A percentile compares a stretch with the other conserved stretches of the same genome.
Conservation (phyloP, 2,888 invertebrate species). For the Epinotia nisella region DNA sequence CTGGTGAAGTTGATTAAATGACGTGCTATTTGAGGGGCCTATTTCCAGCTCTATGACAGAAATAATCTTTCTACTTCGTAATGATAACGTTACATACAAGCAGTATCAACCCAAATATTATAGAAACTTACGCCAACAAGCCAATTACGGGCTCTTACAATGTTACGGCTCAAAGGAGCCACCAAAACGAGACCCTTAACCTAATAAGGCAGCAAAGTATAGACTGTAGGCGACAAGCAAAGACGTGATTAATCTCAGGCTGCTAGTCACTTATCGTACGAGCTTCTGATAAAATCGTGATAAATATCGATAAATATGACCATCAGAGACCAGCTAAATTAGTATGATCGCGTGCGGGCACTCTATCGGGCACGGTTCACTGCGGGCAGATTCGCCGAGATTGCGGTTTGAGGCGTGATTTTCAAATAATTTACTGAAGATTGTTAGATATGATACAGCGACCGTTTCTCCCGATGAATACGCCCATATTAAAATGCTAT, state of each 20-base stretch:
- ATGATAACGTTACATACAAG: background rate
- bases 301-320: slow-evolving; percentile 5
- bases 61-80: background rate
- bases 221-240: background rate
- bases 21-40: background rate
- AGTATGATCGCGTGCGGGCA: slow-evolving; percentile 28
- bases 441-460: background rate
- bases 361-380: slow-evolving; percentile 22
- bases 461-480: background rate
- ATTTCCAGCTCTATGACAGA: background rate
- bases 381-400: slow-evolving; percentile 1
- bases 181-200: slow-evolving; percentile 1
- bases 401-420: background rate
- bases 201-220: slow-evolving; percentile 4
- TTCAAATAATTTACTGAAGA: background rate
- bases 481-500: no score
- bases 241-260: slow-evolving; percentile 6
- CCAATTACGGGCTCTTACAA: slow-evolving; percentile 3
- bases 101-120: background rate
- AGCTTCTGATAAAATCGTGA: background rate
- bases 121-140: background rate
- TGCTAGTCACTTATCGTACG: background rate
- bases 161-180: background rate
- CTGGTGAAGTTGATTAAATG: background rate
- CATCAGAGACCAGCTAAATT: background rate